These are phyloP conservation scores for Stomatorhinus walkeri DNA, from an alignment of 2,797 vertebrate genomes.

Conservation along the genomic window DNA sequence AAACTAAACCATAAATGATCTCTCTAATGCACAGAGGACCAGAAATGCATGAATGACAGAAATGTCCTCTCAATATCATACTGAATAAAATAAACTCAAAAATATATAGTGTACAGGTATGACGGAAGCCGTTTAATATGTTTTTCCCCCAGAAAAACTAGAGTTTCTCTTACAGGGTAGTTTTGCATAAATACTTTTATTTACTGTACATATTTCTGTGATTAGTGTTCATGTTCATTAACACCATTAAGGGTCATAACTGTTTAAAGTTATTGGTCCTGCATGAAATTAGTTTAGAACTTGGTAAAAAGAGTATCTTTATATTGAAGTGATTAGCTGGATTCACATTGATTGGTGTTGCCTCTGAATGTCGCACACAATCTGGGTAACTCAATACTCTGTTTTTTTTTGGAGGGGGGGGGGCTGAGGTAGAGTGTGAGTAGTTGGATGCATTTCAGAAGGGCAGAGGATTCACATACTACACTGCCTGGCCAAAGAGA, in stretches of 20 bases:
- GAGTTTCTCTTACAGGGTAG: neutral
- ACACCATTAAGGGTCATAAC: neutral
- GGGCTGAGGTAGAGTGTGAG: neutral
- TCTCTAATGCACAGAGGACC: neutral
- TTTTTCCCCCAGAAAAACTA: neutral
- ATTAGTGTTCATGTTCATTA: neutral
- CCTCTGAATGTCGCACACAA: neutral
- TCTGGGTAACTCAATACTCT: neutral
- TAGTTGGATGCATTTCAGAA: neutral
- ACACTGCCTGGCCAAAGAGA: neutral
- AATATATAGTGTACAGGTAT: too few relatives aligned
- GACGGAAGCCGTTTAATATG: neutral
- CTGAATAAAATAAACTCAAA: neutral
- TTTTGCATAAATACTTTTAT: neutral
- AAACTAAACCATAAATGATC: neutral
- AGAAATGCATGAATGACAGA: neutral
- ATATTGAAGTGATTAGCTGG: neutral
- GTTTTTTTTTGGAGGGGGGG: neutral
- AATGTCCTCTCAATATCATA: neutral
- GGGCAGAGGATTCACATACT: neutral
- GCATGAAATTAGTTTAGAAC: neutral
- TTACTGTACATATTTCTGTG: neutral
- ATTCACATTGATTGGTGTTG: neutral
- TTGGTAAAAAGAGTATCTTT: neutral
- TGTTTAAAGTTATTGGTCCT: neutral